Evolutionary conservation across 1,140 invertebrate genomes (phyloP).

Genomic region (Heliothis subflexa): DNA sequence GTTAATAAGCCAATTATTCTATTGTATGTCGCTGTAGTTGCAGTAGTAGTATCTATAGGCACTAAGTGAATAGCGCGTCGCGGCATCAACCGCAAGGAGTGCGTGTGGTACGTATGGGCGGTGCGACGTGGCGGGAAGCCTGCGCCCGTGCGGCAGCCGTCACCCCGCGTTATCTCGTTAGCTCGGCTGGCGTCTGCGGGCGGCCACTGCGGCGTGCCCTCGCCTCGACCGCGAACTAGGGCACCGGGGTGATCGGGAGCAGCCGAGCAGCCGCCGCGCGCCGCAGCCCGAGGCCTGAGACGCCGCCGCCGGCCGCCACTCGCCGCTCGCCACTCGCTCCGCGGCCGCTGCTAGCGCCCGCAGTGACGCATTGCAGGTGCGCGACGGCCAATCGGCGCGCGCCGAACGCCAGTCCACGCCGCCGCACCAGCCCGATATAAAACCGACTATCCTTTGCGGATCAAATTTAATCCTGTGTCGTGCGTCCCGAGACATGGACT

Average conservation of each 20-base stretch:
- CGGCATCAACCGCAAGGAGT: conserved; percentile 2
- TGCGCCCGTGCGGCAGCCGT: conserved; percentile 39
- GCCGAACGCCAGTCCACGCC: conserved; percentile 88
- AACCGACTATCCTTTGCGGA: conserved; percentile 85
- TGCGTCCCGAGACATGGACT: conserved; percentile 85
- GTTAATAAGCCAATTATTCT: neutral
- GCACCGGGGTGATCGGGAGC: conserved; percentile 51
- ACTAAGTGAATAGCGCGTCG: conserved; percentile 38
- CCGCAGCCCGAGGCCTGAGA: conserved; percentile 38
- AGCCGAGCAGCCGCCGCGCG: conserved; percentile 49
- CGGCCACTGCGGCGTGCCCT: conserved; percentile 63
- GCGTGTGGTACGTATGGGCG: conserved; percentile 26
- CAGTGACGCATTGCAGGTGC: conserved; percentile 94
- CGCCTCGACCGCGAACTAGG: conserved; percentile 63
- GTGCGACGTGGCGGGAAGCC: conserved; percentile 45
- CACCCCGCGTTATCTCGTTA: conserved; percentile 55
- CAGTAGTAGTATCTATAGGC: conserved; percentile 18
- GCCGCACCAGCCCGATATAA: conserved; percentile 84
- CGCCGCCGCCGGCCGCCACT: conserved; percentile 63
- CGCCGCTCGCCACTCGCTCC: conserved; percentile 53
- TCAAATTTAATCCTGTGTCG: conserved; percentile 82
- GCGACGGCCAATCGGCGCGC: conserved; percentile 89
- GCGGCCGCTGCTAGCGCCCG: conserved; percentile 60
- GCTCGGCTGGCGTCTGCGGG: conserved; percentile 58
- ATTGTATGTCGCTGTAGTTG: neutral